These are phyloP conservation scores for Microcebus tavaratra DNA, from an alignment of 2,113 vertebrate species.

Conservation along the genomic window DNA sequence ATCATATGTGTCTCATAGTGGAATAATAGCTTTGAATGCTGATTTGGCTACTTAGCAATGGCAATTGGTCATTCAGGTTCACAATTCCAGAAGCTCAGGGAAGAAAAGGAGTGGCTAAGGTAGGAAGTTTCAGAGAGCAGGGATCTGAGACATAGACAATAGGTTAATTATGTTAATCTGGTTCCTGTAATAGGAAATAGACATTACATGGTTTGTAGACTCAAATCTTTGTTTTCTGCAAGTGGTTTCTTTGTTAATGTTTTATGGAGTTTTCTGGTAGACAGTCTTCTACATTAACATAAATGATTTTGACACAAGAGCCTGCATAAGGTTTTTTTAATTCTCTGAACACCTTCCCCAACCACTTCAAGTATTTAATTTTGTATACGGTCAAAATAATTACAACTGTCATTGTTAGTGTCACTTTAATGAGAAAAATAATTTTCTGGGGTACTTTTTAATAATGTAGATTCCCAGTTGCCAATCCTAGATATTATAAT, in stretches of 20 bases:
- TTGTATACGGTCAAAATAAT: slow-evolving; percentile 37
- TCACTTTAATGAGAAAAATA: slow-evolving; percentile 29
- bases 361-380: not conserved
- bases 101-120: not conserved
- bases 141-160: not conserved
- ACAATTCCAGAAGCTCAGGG: not conserved
- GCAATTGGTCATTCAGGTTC: too few species aligned
- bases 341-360: not conserved
- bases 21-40: not conserved
- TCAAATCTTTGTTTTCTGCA: not conserved
- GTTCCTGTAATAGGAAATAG: not conserved
- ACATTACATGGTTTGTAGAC: not conserved
- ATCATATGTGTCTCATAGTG: not conserved
- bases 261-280: not conserved
- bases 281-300: not conserved
- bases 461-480: not conserved
- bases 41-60: not conserved
- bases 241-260: not conserved
- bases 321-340: not conserved
- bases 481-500: not conserved
- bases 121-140: not conserved
- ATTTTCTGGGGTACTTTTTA: slow-evolving; percentile 1
- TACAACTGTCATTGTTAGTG: not conserved
- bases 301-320: slow-evolving; percentile 44
- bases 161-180: not conserved